Percentiles rank a stretch among this genome's conserved stretches.
These are phyloP conservation scores for Chorisops tibialis DNA, from an alignment of 2,888 invertebrate genomes.

Conservation along the genomic window DNA sequence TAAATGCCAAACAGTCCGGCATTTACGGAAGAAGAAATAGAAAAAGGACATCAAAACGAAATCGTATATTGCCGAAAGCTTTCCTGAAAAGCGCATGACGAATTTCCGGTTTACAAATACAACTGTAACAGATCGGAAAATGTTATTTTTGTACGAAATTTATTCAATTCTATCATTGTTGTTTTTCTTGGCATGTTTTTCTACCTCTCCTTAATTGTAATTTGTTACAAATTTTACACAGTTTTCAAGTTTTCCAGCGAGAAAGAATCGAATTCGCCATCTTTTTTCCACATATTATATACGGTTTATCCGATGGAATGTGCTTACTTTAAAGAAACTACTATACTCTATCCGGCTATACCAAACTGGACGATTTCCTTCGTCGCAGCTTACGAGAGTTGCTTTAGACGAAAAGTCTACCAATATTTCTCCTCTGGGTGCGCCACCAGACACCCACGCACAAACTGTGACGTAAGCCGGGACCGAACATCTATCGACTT, in stretches of 20 bases:
- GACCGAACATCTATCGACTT: conserved; percentile 26
- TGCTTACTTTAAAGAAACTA: too few relatives aligned
- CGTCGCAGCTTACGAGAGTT: too few relatives aligned
- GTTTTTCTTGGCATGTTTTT: too few relatives aligned
- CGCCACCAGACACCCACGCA: conserved; percentile 51
- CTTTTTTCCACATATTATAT: too few relatives aligned
- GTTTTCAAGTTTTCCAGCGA: too few relatives aligned
- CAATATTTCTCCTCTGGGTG: conserved; percentile 28
- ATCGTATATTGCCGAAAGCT: conserved; percentile 18
- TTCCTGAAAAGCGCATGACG: conserved; percentile 25
- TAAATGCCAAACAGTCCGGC: too few relatives aligned
- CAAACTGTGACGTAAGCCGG: conserved; percentile 51
- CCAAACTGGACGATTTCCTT: too few relatives aligned
- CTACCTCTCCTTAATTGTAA: too few relatives aligned
- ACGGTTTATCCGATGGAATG: too few relatives aligned
- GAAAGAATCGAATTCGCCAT: too few relatives aligned
- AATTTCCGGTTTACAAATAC: conserved; percentile 24
- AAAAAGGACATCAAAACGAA: conserved; percentile 10
- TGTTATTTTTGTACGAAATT: conserved; percentile 5
- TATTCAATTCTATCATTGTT: background rate
- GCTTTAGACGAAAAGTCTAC: conserved; percentile 14
- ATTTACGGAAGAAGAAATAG: conserved; percentile 3
- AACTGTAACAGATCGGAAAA: conserved; percentile 6
- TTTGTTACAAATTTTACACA: too few relatives aligned
- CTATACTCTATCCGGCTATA: too few relatives aligned